A percentile compares a stretch with the other conserved stretches of the same genome.
Evolutionary conservation across 2,888 invertebrate genomes (phyloP).

Genomic region (Archips crataeganus): DNA sequence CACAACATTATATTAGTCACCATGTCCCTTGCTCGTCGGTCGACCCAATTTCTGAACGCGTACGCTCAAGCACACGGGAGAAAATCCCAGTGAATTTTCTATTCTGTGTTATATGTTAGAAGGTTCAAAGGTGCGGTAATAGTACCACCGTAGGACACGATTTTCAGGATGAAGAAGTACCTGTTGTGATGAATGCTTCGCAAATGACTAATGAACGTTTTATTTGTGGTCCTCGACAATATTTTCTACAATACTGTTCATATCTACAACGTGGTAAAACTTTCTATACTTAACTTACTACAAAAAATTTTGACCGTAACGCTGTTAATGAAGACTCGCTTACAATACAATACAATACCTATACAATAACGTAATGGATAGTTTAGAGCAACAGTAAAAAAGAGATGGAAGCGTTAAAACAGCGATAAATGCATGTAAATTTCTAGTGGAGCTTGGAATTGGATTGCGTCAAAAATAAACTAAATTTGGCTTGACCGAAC

Average conservation of each 20-base stretch:
- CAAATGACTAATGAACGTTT: conserved; percentile 23
- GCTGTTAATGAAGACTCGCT: too few relatives aligned
- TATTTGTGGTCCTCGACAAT: neutral
- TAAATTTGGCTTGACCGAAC: conserved; percentile 30
- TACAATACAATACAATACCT: too few relatives aligned
- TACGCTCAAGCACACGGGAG: neutral
- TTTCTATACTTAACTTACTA: too few relatives aligned
- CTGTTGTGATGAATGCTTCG: conserved; percentile 15
- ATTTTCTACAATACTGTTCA: too few relatives aligned
- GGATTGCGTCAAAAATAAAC: conserved; percentile 33
- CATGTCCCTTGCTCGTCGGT: conserved; percentile 21
- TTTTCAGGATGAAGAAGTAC: conserved; percentile 21
- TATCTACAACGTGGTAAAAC: too few relatives aligned
- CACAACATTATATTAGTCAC: conserved; percentile 25
- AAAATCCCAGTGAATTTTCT: conserved; percentile 8
- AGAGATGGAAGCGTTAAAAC: neutral
- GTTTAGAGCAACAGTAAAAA: neutral
- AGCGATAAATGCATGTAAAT: neutral
- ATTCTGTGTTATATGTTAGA: conserved; percentile 9
- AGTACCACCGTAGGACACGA: neutral
- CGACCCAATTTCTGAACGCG: conserved; percentile 33
- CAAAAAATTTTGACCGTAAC: too few relatives aligned
- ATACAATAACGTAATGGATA: too few relatives aligned
- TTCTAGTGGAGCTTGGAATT: conserved; percentile 30
- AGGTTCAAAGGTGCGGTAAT: neutral